Percentiles rank a stretch among this genome's conserved stretches.
Conservation (phyloP, 2,888 invertebrate genomes). For the Trachelus troglodyta region DNA sequence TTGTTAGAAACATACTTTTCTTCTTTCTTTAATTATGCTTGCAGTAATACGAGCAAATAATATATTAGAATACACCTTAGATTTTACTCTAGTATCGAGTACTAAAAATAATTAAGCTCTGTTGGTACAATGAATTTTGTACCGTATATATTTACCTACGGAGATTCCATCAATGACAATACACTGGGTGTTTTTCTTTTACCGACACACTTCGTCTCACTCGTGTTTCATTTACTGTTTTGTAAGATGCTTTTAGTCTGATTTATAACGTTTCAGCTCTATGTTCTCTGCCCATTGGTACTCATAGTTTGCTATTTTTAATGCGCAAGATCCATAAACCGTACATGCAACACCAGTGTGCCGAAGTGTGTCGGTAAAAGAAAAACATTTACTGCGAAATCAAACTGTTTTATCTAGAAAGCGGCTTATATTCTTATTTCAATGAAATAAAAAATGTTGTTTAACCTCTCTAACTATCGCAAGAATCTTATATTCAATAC, state of each 20-base stretch:
- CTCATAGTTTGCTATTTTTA: too few species aligned
- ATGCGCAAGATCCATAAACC: too few species aligned
- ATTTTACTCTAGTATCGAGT: background rate
- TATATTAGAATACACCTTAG: background rate
- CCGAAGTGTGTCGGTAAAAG: too few species aligned
- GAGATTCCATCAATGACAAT: background rate
- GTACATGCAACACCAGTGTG: too few species aligned
- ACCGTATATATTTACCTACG: background rate
- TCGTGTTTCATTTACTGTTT: too few species aligned
- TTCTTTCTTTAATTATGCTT: background rate
- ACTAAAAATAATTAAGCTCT: background rate
- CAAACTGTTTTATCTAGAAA: background rate
- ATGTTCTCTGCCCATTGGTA: too few species aligned
- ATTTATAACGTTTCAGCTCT: too few species aligned
- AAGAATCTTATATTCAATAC: background rate
- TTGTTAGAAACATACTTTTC: conserved; percentile 75
- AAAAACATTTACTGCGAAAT: background rate
- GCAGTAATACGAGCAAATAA: background rate
- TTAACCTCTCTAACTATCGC: background rate
- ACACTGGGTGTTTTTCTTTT: background rate
- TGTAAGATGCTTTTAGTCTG: too few species aligned
- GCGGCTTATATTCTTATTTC: background rate
- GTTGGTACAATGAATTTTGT: background rate
- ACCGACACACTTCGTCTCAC: too few species aligned
- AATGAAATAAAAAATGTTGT: background rate